A percentile compares a stretch with the other conserved stretches of the same genome.
Evolutionary conservation across 2,113 vertebrate species (phyloP).

Genomic region (Vulpes vulpes): DNA sequence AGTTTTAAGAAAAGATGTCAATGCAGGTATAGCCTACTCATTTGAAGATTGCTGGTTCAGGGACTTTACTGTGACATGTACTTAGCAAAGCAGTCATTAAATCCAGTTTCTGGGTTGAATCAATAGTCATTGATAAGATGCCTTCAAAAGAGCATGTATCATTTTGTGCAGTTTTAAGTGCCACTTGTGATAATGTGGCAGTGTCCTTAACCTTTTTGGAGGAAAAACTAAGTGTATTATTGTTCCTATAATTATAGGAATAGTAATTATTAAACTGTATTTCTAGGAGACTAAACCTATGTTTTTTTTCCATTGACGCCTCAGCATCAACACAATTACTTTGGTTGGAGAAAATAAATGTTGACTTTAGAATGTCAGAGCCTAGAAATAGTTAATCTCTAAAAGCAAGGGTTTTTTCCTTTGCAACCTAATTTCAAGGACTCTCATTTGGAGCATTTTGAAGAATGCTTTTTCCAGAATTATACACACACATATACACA

Average conservation of each 20-base stretch:
- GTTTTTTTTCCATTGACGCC: slow-evolving; percentile 56
- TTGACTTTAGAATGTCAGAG: slow-evolving; percentile 12
- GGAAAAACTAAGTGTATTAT: slow-evolving; percentile 55
- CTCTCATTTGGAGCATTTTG: background rate
- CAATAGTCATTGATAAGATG: slow-evolving; percentile 78
- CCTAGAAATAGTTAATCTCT: background rate
- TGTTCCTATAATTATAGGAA: slow-evolving; percentile 54
- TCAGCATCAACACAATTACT: slow-evolving; percentile 74
- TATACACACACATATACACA: background rate
- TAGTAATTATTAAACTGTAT: slow-evolving; percentile 72
- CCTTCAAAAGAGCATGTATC: slow-evolving; percentile 66
- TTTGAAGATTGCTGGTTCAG: slow-evolving; percentile 54
- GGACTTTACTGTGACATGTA: slow-evolving; percentile 11
- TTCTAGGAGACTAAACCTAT: slow-evolving; percentile 59
- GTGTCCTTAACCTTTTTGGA: slow-evolving; percentile 52
- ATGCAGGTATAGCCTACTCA: background rate
- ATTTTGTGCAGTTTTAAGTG: slow-evolving; percentile 74
- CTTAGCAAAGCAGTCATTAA: slow-evolving; percentile 77
- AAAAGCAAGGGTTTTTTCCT: slow-evolving; percentile 2
- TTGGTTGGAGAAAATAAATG: slow-evolving; percentile 55
- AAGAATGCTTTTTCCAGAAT: background rate
- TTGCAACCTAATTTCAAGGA: slow-evolving; percentile 19
- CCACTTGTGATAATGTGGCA: slow-evolving; percentile 64
- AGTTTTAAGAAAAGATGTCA: background rate
- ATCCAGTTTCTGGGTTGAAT: slow-evolving; percentile 63